Evolutionary conservation across 64 coral and sea anemone species (phyloP).

Genomic region (Orbicella faveolata): DNA sequence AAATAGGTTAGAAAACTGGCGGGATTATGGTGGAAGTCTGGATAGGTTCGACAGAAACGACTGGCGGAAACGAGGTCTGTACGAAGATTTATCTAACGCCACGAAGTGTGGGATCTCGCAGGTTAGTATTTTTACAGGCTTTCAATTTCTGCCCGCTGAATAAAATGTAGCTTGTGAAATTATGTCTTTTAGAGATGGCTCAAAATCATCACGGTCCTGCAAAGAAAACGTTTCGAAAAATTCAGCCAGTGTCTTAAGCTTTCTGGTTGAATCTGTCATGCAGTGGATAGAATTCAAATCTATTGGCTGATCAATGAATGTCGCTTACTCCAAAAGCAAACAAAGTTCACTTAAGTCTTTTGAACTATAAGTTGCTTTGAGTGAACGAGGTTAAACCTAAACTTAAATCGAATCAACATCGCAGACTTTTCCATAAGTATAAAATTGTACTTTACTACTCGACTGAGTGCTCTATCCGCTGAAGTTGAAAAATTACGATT

Average conservation of each 20-base stretch:
- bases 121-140: not conserved
- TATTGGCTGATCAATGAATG: not conserved
- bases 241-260: too few relatives aligned
- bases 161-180: too few relatives aligned
- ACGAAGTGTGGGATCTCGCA: constrained; percentile 24
- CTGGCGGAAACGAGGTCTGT: constrained; percentile 11
- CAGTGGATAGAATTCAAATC: not conserved
- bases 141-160: not conserved
- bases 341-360: not conserved
- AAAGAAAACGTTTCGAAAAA: too few relatives aligned
- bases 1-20: constrained; percentile 9
- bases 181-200: too few relatives aligned
- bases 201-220: too few relatives aligned
- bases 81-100: constrained; percentile 43
- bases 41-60: constrained; percentile 14
- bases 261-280: not conserved
- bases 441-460: not conserved
- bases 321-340: not conserved
- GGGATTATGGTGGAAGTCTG: constrained; percentile 6
- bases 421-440: not conserved
- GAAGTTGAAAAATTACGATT: not conserved
- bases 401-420: not conserved
- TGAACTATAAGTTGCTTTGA: not conserved
- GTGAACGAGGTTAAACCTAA: not conserved
- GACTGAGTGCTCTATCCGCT: not conserved